Percentiles rank a stretch among this genome's conserved stretches.
Evolutionary conservation across 2,113 vertebrate genomes (phyloP).

Genomic region (Gallinago jamesoni): DNA sequence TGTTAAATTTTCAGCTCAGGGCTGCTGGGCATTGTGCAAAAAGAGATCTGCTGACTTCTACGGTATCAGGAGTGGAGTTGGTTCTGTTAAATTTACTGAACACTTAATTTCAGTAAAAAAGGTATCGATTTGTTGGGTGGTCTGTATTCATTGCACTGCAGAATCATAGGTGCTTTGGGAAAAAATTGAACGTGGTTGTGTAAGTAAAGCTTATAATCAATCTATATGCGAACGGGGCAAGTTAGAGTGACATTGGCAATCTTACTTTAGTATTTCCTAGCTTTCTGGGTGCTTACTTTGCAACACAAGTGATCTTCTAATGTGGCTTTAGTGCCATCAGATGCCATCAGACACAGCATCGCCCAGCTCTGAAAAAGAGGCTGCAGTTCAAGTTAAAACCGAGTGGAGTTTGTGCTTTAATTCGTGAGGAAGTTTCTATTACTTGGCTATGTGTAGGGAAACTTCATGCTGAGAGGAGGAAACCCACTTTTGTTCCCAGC

Average conservation of each 20-base stretch:
- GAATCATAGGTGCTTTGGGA: not conserved
- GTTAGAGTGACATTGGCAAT: not conserved
- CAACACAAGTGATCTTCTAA: not conserved
- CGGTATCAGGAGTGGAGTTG: not conserved
- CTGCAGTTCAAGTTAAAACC: not conserved
- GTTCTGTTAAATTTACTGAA: not conserved
- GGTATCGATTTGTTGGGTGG: not conserved
- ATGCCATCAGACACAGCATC: not conserved
- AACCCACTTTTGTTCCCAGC: not conserved
- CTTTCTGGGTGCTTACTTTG: not conserved
- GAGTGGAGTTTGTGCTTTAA: not conserved
- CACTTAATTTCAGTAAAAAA: not conserved
- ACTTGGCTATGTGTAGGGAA: not conserved
- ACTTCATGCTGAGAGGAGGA: not conserved
- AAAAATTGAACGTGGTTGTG: not conserved
- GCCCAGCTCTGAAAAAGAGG: not conserved
- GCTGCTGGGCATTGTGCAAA: not conserved
- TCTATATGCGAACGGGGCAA: not conserved
- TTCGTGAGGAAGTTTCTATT: not conserved
- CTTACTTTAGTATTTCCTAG: not conserved
- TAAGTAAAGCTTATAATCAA: not conserved
- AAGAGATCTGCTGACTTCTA: not conserved
- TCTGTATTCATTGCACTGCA: not conserved
- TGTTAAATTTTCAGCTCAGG: not conserved
- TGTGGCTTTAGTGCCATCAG: not conserved